These are phyloP conservation scores for Cremastinae sp. DNA, from an alignment of 2,888 invertebrate genomes.

Conservation along the genomic window DNA sequence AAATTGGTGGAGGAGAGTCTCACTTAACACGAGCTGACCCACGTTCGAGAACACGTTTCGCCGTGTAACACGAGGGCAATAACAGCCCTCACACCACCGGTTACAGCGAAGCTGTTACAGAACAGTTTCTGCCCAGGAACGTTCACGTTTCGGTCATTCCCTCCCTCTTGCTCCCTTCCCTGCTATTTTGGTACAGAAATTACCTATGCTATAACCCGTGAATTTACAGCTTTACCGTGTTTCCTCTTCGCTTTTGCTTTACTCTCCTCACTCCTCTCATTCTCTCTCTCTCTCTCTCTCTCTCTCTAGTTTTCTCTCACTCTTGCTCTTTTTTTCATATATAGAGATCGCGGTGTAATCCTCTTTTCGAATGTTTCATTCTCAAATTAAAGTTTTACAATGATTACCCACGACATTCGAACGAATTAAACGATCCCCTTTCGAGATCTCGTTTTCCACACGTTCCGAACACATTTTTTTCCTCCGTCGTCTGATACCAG, in stretches of 20 bases:
- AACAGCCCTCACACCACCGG: conserved; percentile 48
- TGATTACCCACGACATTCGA: neutral
- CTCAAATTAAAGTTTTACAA: neutral
- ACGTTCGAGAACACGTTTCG: conserved; percentile 52
- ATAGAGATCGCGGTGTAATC: too few relatives aligned
- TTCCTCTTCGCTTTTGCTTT: neutral
- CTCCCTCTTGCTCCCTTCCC: neutral
- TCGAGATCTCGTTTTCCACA: neutral
- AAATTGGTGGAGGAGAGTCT: conserved; percentile 24
- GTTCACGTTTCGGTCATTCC: conserved; percentile 30
- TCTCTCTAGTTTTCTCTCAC: too few relatives aligned
- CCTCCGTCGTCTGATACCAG: neutral
- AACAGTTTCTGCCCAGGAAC: neutral
- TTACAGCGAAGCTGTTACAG: conserved; percentile 45
- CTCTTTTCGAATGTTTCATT: too few relatives aligned
- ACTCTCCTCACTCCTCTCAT: too few relatives aligned
- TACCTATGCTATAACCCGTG: conserved; percentile 44
- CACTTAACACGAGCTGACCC: conserved; percentile 50
- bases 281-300: too few relatives aligned
- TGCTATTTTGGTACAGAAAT: conserved; percentile 44
- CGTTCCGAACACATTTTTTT: too few relatives aligned
- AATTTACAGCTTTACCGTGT: conserved; percentile 46
- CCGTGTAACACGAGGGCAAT: conserved; percentile 56
- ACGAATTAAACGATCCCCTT: conserved; percentile 13
- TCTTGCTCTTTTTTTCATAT: too few relatives aligned